A percentile compares a stretch with the other conserved stretches of the same genome.
These are phyloP conservation scores for Epiblema foenella DNA, from an alignment of 2,888 invertebrate species.

Conservation along the genomic window DNA sequence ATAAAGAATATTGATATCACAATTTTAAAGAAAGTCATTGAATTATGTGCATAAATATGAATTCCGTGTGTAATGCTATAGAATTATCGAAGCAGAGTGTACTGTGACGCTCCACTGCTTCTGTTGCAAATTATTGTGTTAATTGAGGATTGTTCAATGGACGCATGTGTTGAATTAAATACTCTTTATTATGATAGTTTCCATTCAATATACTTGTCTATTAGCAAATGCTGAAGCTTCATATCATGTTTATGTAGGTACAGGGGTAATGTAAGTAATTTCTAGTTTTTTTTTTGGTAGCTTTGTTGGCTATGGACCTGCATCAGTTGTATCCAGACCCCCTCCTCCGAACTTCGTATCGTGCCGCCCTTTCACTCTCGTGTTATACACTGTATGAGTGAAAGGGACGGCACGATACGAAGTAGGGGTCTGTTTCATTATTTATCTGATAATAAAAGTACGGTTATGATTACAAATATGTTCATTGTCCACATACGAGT, in stretches of 20 bases:
- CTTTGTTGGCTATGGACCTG: too few relatives aligned
- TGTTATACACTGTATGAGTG: too few relatives aligned
- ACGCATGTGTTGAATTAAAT: constrained; percentile 34
- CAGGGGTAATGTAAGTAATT: background rate
- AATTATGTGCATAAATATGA: constrained; percentile 31
- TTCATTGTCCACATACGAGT: background rate
- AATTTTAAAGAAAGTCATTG: constrained; percentile 27
- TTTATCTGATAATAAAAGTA: background rate
- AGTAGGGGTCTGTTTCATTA: background rate
- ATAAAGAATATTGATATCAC: background rate
- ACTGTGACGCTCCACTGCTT: constrained; percentile 26
- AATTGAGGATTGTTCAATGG: constrained; percentile 41
- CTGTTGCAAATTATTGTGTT: constrained; percentile 30
- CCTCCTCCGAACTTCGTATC: too few relatives aligned
- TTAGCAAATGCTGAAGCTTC: background rate
- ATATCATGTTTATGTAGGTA: background rate
- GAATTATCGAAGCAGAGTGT: constrained; percentile 32
- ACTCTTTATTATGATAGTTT: constrained; percentile 10
- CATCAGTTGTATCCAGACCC: too few relatives aligned
- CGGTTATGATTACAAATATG: background rate
- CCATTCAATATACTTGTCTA: constrained; percentile 1
- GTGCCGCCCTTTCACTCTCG: too few relatives aligned
- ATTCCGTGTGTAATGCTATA: constrained; percentile 31
- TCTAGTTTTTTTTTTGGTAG: too few relatives aligned
- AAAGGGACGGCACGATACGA: too few relatives aligned